A percentile compares a stretch with the other conserved stretches of the same genome.
Conservation (phyloP, 2,113 vertebrate species). For the Campylomormyrus numenius region DNA sequence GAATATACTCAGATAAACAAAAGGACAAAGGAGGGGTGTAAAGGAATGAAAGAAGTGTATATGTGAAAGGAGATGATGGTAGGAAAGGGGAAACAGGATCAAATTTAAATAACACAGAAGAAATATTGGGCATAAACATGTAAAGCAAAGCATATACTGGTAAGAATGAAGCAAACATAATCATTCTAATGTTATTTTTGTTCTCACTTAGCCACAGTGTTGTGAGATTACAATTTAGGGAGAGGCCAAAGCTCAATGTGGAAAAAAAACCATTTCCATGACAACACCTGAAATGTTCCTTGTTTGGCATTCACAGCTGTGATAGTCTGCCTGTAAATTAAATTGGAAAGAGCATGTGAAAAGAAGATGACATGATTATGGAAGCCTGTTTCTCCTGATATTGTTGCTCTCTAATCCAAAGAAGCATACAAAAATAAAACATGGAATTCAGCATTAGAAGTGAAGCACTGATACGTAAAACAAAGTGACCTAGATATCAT, state of each 20-base stretch:
- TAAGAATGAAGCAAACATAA: neutral
- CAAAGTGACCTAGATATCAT: neutral
- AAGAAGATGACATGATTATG: neutral
- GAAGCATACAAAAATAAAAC: neutral
- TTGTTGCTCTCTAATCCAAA: neutral
- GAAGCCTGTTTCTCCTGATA: neutral
- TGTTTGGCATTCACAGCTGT: conserved; percentile 3
- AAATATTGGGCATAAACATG: neutral
- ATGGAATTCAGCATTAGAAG: neutral
- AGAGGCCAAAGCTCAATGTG: neutral
- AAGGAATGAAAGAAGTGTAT: neutral
- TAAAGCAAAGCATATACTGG: neutral
- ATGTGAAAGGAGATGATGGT: neutral
- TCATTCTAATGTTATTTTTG: neutral
- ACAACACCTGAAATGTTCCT: conserved; percentile 15
- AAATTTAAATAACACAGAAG: neutral
- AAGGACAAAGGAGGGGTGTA: neutral
- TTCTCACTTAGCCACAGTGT: neutral
- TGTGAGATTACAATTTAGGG: conserved; percentile 1
- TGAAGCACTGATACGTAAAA: neutral
- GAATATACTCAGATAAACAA: neutral
- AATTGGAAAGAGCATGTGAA: neutral
- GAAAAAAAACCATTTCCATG: conserved; percentile 19
- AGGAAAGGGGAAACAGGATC: neutral
- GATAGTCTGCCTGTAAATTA: neutral